Base-by-base conservation (phyloP, 1,140 invertebrate genomes). In the Lithobius niger region DNA sequence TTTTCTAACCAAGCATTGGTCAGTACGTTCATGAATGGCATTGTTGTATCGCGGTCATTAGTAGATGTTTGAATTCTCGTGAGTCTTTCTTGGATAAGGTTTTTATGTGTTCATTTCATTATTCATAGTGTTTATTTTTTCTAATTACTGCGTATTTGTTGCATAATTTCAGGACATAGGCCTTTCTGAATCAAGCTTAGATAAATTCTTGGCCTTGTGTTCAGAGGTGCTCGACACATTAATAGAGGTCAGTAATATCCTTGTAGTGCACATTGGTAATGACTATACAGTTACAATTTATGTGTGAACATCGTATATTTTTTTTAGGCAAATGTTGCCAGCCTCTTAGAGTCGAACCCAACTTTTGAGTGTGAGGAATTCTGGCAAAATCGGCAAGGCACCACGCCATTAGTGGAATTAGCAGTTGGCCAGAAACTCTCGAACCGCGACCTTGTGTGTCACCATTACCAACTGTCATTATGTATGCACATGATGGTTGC, bases 381-480 rank as follows among this genome's bases (percentile, higher is more conserved):
- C 21, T 77, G 74, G 75, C 66, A 70, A 50, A 60, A 58, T 19
- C 63, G 66, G 15, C 60, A 65, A 44, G 67, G 67, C 22, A 65
- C 67, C 16, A 64, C 68, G 2, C 78, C 83, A 13, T 71, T 94
- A 36, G 80, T 83, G 2, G 80, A 84, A 65, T 71, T 92, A 40
- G 86, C 88, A 0, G 67, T 89, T 49, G 78, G 81, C 48, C 85
- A 88, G 65, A 78, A 80, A 57, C 71, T 75, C 22, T 79, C 82
- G 10, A 86, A 86, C 67, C 81, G 80, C 57, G 79, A 85, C 59
- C 72, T 90, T 54, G 67, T 94, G 2, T 77, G 82, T 59, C 72
- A 89, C 56, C 88, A 92, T 66, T 81, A 81, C 58, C 82, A 89
- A 69, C 70, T 93, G 10, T 78, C 80, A 10, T 74, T 80, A 48